Percentiles rank a stretch among this genome's conserved stretches.
Conservation (phyloP, 2,113 vertebrate species). For the Myrmophylax atrothorax region DNA sequence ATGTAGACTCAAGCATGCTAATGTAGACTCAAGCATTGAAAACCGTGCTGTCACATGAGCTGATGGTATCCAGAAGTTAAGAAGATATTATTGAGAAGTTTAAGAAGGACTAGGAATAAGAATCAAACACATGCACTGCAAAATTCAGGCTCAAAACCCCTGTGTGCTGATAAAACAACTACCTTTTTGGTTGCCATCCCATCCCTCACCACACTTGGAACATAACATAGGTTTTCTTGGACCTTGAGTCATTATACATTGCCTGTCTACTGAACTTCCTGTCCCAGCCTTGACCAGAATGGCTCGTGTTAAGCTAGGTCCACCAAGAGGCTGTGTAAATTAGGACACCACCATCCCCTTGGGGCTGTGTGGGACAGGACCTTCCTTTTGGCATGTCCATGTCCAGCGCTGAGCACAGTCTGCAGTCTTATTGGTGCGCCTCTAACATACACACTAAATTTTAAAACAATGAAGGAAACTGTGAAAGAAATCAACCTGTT, state of each 20-base stretch:
- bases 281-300: not conserved
- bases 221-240: not conserved
- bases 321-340: not conserved
- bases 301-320: not conserved
- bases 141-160: not conserved
- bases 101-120: not conserved
- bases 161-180: not conserved
- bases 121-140: not conserved
- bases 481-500: not conserved
- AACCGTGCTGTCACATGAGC: not conserved
- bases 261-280: not conserved
- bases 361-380: not conserved
- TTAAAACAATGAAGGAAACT: not conserved
- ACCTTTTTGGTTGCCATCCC: not conserved
- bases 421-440: not conserved
- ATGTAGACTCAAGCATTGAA: not conserved
- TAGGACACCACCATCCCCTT: not conserved
- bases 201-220: not conserved
- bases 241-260: not conserved
- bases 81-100: not conserved
- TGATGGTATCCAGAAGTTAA: not conserved
- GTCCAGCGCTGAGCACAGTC: not conserved
- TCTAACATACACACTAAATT: not conserved
- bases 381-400: fast-evolving
- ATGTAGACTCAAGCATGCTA: not conserved